phyloP scores from a whole-genome alignment of 2,113 vertebrate species.

The Cnemophilus loriae region DNA sequence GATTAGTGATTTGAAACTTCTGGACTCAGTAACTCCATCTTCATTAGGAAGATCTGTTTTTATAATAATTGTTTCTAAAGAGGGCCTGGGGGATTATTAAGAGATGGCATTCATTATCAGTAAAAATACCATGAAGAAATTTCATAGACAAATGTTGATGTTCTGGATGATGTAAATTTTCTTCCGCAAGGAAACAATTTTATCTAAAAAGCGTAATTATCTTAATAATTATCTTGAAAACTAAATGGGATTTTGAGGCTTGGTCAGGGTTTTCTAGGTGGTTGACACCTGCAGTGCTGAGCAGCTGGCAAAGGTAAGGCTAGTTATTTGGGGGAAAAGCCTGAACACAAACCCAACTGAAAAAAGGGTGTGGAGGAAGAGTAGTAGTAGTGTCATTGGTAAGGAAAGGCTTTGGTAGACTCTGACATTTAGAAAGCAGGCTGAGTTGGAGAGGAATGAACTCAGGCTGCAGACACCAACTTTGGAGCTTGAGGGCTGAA shows the following conservation, averaged over 20 bases:
- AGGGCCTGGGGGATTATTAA: slow-evolving; percentile 39
- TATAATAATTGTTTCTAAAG: slow-evolving; percentile 41
- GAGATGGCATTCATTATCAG: slow-evolving; percentile 27
- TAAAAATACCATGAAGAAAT: slow-evolving; percentile 24
- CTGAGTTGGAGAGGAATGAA: neutral
- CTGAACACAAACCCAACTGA: neutral
- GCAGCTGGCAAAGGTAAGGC: neutral
- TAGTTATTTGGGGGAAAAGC: neutral
- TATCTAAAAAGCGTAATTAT: slow-evolving; percentile 19
- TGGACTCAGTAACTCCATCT: slow-evolving; percentile 33
- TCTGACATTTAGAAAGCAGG: neutral
- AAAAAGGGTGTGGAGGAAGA: neutral
- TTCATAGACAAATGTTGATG: slow-evolving; percentile 10
- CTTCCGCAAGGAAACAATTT: slow-evolving; percentile 8
- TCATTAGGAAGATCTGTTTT: slow-evolving; percentile 53
- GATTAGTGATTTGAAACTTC: slow-evolving; percentile 47
- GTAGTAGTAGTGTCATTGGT: neutral
- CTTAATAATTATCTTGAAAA: neutral
- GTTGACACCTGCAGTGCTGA: neutral
- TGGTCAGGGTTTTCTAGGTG: neutral
- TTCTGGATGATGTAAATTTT: neutral
- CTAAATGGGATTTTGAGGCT: slow-evolving; percentile 1
- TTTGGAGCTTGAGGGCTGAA: neutral
- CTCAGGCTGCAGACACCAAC: neutral
- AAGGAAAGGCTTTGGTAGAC: neutral